These are phyloP conservation scores for Sibirionetta formosa DNA, from an alignment of 2,797 vertebrate genomes.

Conservation along the genomic window DNA sequence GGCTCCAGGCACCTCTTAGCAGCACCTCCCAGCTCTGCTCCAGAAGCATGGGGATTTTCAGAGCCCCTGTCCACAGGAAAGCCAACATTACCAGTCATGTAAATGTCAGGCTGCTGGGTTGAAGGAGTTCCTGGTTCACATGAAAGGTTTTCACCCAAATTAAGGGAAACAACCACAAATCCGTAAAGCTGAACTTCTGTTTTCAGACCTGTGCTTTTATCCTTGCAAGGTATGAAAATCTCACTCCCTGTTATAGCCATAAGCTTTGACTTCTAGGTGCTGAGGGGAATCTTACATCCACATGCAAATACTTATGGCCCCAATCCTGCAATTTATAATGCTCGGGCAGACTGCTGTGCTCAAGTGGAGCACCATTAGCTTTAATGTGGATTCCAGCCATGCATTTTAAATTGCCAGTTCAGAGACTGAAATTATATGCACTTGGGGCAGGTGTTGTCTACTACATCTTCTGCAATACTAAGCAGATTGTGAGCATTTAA, in stretches of 20 bases:
- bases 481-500: neutral
- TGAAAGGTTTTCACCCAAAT: neutral
- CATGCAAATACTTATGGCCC: neutral
- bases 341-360: neutral
- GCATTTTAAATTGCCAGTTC: slow-evolving; percentile 7
- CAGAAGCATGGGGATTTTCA: neutral
- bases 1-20: rapidly evolving
- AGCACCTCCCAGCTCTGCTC: neutral
- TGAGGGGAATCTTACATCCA: neutral
- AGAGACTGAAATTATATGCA: neutral
- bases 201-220: neutral
- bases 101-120: neutral
- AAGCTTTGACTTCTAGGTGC: neutral
- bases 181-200: neutral
- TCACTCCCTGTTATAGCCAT: rapidly evolving
- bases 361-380: slow-evolving; percentile 17
- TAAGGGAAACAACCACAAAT: rapidly evolving
- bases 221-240: neutral
- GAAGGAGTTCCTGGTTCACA: neutral
- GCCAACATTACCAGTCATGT: rapidly evolving
- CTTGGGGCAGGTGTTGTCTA: neutral
- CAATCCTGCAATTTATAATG: neutral
- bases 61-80: rapidly evolving
- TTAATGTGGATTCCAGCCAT: slow-evolving; percentile 28
- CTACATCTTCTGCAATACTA: neutral